Evolutionary conservation across 2,888 invertebrate genomes (phyloP).

Genomic region (Plagodis pulveraria): DNA sequence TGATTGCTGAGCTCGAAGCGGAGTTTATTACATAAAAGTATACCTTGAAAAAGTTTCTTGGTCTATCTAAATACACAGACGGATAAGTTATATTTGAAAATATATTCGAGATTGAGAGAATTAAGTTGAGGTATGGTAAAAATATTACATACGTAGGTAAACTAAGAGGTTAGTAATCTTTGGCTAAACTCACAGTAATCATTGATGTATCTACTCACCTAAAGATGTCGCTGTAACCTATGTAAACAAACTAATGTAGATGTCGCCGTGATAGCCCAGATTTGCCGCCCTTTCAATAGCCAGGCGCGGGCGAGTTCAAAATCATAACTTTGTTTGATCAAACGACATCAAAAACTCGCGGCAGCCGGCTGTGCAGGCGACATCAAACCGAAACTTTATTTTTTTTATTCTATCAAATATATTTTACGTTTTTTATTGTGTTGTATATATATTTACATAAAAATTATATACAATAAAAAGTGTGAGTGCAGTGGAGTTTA

Average conservation of each 20-base stretch:
- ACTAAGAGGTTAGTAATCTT: no score
- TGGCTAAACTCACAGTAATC: no score
- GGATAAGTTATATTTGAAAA: no score
- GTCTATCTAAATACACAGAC: no score
- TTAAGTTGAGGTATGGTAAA: neutral
- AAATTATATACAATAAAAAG: constrained; percentile 6
- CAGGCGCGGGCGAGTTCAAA: constrained; percentile 67
- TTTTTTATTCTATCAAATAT: constrained; percentile 13
- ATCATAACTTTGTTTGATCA: constrained; percentile 56
- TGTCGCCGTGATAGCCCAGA: constrained; percentile 48
- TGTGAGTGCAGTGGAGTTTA: constrained; percentile 24
- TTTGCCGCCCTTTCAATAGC: constrained; percentile 50
- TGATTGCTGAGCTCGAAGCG: no score
- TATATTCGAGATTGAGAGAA: no score
- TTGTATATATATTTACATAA: neutral
- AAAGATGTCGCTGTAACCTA: constrained; percentile 55
- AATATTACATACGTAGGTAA: no score
- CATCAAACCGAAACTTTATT: constrained; percentile 12
- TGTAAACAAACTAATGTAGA: constrained; percentile 33
- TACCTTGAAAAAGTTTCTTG: no score
- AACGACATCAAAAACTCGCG: constrained; percentile 77
- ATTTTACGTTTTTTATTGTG: neutral
- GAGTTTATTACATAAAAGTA: no score
- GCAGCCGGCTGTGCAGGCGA: constrained; percentile 49
- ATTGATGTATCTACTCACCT: constrained; percentile 46